Evolutionary conservation across 2,113 vertebrate genomes (phyloP).

Genomic region (Cromileptes altivelis): DNA sequence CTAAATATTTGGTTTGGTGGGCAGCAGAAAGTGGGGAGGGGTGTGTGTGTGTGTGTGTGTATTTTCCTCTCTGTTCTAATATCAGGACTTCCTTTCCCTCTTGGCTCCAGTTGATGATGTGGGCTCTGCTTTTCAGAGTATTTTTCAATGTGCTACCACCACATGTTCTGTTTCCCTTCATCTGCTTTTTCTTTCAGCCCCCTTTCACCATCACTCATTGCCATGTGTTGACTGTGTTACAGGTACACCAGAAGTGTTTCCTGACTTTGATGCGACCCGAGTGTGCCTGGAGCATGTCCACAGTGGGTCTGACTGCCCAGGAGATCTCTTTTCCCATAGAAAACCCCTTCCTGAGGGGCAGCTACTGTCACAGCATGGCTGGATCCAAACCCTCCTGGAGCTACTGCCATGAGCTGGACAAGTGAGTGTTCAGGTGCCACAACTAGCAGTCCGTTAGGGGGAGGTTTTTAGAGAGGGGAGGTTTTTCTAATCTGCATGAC

Average conservation of each 20-base stretch:
- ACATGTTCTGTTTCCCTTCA: constrained; percentile 26
- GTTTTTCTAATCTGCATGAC: constrained; percentile 12
- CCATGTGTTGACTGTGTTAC: constrained; percentile 58
- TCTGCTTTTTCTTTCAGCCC: constrained; percentile 47
- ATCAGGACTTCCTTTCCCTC: constrained; percentile 20
- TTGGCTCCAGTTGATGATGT: background rate
- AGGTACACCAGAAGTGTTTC: constrained; percentile 81
- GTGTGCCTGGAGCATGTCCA: constrained; percentile 90
- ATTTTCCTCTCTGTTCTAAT: constrained; percentile 13
- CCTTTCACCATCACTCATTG: constrained; percentile 35
- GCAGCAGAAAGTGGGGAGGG: background rate
- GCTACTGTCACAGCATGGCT: constrained; percentile 89
- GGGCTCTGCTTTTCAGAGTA: constrained; percentile 15
- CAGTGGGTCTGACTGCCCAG: constrained; percentile 93
- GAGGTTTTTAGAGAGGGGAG: background rate
- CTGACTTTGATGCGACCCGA: constrained; percentile 87
- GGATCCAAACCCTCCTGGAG: constrained; percentile 90
- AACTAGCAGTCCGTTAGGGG: background rate
- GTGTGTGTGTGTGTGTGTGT: background rate
- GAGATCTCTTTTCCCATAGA: constrained; percentile 91
- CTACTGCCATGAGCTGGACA: constrained; percentile 84
- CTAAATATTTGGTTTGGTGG: constrained; percentile 1
- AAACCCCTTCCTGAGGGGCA: constrained; percentile 87
- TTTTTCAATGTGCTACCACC: constrained; percentile 31
- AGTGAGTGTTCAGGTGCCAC: constrained; percentile 85